Conservation (phyloP, 1,140 invertebrate species). For the Penaeus indicus region DNA sequence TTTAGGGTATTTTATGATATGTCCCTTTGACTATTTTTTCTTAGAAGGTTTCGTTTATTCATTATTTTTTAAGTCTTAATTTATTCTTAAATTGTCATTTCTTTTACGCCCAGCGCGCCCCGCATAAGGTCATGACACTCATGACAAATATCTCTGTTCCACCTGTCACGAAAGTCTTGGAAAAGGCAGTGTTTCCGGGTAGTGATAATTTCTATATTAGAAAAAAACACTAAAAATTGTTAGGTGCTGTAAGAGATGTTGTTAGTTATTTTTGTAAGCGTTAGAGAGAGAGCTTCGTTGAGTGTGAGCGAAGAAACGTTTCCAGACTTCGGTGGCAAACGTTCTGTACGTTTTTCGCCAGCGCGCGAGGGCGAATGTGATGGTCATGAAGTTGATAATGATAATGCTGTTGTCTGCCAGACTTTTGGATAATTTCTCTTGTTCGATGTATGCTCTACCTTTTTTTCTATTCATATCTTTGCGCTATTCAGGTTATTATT, state of each 20-base stretch:
- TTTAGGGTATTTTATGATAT: too few species aligned
- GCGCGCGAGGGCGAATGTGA: too few species aligned
- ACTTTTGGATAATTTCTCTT: background rate
- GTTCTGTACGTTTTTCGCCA: too few species aligned
- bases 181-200: background rate
- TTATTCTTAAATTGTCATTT: background rate
- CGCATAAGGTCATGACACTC: background rate
- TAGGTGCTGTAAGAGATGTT: constrained; percentile 48
- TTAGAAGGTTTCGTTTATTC: background rate
- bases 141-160: background rate
- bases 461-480: background rate
- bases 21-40: too few species aligned
- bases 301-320: background rate
- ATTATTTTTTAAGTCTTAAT: background rate
- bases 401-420: background rate
- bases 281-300: constrained; percentile 1
- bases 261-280: constrained; percentile 50
- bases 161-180: background rate
- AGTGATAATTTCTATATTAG: background rate
- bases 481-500: background rate
- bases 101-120: background rate
- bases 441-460: background rate
- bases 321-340: background rate
- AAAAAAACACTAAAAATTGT: background rate
- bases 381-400: too few species aligned